Conservation (phyloP, 2,113 vertebrate genomes). For the Perca fluviatilis region DNA sequence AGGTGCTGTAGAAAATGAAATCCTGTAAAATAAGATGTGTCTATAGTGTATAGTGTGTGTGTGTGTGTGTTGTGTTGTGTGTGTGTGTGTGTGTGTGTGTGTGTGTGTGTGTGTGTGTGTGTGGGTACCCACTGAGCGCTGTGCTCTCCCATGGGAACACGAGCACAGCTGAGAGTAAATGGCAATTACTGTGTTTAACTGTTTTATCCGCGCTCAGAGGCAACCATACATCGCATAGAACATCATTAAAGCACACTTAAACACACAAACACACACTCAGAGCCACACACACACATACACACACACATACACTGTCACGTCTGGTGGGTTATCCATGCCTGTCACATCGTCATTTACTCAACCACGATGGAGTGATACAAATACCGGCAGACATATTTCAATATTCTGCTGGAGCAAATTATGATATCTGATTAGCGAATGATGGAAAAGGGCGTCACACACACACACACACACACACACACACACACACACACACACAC, state of each 20-base stretch:
- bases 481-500: constrained; percentile 2
- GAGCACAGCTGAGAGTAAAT: constrained; percentile 80
- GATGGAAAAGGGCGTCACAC: constrained; percentile 46
- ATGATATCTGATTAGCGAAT: constrained; percentile 76
- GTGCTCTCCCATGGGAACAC: constrained; percentile 66
- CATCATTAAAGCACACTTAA: constrained; percentile 73
- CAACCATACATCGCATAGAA: constrained; percentile 69
- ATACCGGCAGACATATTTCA: constrained; percentile 72
- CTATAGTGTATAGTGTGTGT: not conserved
- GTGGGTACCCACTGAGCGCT: constrained; percentile 36
- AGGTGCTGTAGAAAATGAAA: constrained; percentile 30
- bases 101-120: constrained; percentile 29
- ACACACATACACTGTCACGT: constrained; percentile 38
- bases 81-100: constrained; percentile 15
- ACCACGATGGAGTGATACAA: constrained; percentile 73
- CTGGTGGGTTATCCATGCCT: constrained; percentile 70
- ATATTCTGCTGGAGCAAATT: constrained; percentile 69
- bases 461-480: constrained; percentile 2
- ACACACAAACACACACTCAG: constrained; percentile 19
- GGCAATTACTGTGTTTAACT: constrained; percentile 80
- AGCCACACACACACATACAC: constrained; percentile 6
- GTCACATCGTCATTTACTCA: constrained; percentile 77
- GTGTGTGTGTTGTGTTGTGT: constrained; percentile 11
- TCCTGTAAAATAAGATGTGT: constrained; percentile 23
- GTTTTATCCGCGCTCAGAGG: constrained; percentile 75